Conservation (phyloP, 2,888 invertebrate genomes). For the Lydus trimaculatus region DNA sequence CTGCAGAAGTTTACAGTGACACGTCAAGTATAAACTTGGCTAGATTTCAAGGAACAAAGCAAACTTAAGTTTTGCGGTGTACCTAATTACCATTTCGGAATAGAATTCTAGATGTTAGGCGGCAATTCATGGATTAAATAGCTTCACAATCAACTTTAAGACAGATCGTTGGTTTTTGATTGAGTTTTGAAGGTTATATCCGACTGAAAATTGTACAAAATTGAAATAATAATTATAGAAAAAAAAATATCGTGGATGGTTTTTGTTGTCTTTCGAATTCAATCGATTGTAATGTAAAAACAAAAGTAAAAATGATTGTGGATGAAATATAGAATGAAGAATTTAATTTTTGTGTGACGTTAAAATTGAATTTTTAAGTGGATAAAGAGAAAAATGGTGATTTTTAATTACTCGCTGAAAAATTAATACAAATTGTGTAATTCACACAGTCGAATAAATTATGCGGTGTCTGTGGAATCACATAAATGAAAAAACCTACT, state of each 20-base stretch:
- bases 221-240: too few relatives aligned
- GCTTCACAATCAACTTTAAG: constrained; percentile 40
- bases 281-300: neutral
- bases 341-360: neutral
- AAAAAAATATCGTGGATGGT: neutral
- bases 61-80: constrained; percentile 51
- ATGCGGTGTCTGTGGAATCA: neutral
- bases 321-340: neutral
- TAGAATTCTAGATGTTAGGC: constrained; percentile 41
- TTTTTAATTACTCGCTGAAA: neutral
- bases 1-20: constrained; percentile 50
- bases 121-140: constrained; percentile 49
- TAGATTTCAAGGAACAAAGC: constrained; percentile 50
- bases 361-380: constrained; percentile 6
- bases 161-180: constrained; percentile 41
- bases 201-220: neutral
- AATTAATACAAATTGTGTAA: neutral
- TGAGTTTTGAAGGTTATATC: constrained; percentile 34
- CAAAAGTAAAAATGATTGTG: neutral
- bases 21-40: constrained; percentile 50
- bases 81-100: constrained; percentile 52
- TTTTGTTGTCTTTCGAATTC: constrained; percentile 4
- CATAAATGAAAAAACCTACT: too few relatives aligned
- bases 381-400: neutral
- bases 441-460: neutral